These are phyloP conservation scores for Anoura caudifer DNA, from an alignment of 2,113 vertebrate genomes.

Conservation along the genomic window DNA sequence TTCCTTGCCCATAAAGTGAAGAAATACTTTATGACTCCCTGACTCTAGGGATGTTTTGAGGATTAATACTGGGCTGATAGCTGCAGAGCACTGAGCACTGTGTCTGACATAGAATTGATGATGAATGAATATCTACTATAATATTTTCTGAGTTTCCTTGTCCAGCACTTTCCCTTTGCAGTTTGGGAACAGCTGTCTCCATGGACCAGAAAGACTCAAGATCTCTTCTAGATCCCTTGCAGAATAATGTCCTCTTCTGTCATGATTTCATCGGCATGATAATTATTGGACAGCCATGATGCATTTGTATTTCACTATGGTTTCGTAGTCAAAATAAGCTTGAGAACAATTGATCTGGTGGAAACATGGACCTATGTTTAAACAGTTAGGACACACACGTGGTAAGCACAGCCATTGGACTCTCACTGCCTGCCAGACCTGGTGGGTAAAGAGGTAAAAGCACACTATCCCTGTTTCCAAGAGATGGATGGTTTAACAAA, in stretches of 20 bases:
- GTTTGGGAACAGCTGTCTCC: not conserved
- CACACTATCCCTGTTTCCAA: not conserved
- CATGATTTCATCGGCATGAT: not conserved
- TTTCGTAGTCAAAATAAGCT: not conserved
- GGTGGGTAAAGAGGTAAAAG: not conserved
- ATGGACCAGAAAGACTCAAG: not conserved
- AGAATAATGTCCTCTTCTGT: not conserved
- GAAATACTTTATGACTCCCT: not conserved
- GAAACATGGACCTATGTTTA: not conserved
- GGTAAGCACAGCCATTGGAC: no score
- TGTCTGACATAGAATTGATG: not conserved
- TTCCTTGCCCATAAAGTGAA: not conserved
- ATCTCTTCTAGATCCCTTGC: not conserved
- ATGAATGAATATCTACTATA: not conserved
- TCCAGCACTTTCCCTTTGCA: not conserved
- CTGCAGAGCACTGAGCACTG: not conserved
- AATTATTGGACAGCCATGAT: no score
- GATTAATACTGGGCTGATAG: not conserved
- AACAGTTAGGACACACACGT: not conserved
- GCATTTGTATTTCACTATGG: not conserved
- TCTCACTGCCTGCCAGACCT: not conserved
- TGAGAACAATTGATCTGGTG: not conserved
- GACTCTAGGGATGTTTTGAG: not conserved
- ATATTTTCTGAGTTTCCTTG: not conserved
- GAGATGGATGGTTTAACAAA: not conserved